Evolutionary conservation across 2,113 vertebrate species (phyloP).

Genomic region (Cinclus cinclus): DNA sequence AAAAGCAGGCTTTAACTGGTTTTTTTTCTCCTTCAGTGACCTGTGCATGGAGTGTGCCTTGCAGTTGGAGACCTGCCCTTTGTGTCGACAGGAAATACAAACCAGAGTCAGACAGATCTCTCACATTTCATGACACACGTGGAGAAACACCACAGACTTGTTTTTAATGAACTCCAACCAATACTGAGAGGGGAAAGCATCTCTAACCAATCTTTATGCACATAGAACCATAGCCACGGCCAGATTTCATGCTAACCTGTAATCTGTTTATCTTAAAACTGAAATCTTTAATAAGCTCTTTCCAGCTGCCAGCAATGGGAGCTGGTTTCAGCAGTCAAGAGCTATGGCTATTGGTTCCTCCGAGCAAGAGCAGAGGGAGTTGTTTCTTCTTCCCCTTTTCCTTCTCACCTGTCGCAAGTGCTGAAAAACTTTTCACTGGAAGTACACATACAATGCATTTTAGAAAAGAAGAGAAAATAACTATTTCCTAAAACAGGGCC

Average conservation of each 20-base stretch:
- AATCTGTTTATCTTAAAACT: slow-evolving; percentile 58
- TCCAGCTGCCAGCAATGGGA: slow-evolving; percentile 36
- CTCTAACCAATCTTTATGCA: slow-evolving; percentile 58
- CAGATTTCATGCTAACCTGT: slow-evolving; percentile 68
- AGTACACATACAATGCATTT: slow-evolving; percentile 38
- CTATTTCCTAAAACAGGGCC: slow-evolving; percentile 54
- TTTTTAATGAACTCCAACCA: slow-evolving; percentile 67
- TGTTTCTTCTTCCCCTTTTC: not conserved
- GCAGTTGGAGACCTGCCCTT: slow-evolving; percentile 97
- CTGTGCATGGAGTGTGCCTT: slow-evolving; percentile 99
- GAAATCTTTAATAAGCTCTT: slow-evolving; percentile 64
- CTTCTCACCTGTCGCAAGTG: slow-evolving; percentile 40
- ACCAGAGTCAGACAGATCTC: slow-evolving; percentile 96
- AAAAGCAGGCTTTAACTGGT: not conserved
- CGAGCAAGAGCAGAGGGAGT: slow-evolving; percentile 33
- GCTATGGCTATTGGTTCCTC: slow-evolving; percentile 57
- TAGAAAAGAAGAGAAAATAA: not conserved
- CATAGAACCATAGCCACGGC: slow-evolving; percentile 66
- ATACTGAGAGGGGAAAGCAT: slow-evolving; percentile 66
- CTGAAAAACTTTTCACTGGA: slow-evolving; percentile 65
- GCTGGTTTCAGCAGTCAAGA: slow-evolving; percentile 37
- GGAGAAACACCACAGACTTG: slow-evolving; percentile 62
- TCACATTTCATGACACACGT: slow-evolving; percentile 94
- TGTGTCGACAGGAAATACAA: slow-evolving; percentile 98
- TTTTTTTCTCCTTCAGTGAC: slow-evolving; percentile 79